Evolutionary conservation across 1,140 invertebrate species (phyloP).

Genomic region (Metaphire vulgaris): DNA sequence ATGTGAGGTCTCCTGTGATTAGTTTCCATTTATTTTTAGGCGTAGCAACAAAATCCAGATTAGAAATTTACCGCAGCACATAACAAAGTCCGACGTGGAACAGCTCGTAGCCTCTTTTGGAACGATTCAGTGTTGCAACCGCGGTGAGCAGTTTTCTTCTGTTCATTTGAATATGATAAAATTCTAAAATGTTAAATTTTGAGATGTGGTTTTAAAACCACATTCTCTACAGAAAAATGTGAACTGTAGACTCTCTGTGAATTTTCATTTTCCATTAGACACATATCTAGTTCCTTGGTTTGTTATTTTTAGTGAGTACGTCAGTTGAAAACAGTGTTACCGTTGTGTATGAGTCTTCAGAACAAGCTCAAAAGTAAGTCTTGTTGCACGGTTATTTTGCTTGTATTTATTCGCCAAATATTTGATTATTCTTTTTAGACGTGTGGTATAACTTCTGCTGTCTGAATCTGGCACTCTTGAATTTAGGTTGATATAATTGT

Average conservation of each 20-base stretch:
- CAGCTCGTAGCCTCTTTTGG: conserved; percentile 70
- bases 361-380: conserved; percentile 82
- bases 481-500: too few species aligned
- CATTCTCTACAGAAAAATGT: too few species aligned
- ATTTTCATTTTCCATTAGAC: too few species aligned
- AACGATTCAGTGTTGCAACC: conserved; percentile 72
- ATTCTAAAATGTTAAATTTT: conserved; percentile 2
- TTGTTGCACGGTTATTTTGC: neutral
- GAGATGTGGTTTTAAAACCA: conserved; percentile 3
- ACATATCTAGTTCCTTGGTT: too few species aligned
- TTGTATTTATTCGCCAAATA: too few species aligned
- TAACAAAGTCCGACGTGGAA: conserved; percentile 76
- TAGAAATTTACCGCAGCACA: conserved; percentile 73
- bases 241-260: too few species aligned
- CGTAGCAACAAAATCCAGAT: conserved; percentile 71
- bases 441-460: too few species aligned
- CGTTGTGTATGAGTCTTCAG: conserved; percentile 77
- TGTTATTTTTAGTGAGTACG: conserved; percentile 55
- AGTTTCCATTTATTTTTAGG: conserved; percentile 46
- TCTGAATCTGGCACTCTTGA: too few species aligned
- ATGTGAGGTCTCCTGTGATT: too few species aligned
- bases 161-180: conserved; percentile 9
- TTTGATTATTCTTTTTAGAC: too few species aligned
- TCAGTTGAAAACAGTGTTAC: conserved; percentile 62
- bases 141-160: conserved; percentile 39